A percentile compares a stretch with the other conserved stretches of the same genome.
These are phyloP conservation scores for Dichetophora obliterata DNA, from an alignment of 2,888 invertebrate species.

Conservation along the genomic window DNA sequence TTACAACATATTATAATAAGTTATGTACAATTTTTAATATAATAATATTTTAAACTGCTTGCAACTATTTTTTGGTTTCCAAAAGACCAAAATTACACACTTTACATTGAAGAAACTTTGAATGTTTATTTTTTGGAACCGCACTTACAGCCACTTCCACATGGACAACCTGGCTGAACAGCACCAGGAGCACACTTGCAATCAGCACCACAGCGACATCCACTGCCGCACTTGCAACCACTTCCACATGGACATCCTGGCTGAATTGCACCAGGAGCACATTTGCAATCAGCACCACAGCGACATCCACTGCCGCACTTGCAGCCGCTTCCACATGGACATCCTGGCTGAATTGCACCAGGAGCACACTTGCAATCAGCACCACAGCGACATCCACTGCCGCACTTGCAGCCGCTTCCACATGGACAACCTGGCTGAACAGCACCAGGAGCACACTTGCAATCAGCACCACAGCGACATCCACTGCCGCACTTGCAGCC, in stretches of 20 bases:
- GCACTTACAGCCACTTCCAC: conserved; percentile 23
- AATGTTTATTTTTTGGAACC: not conserved
- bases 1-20: too few species aligned
- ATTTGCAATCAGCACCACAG: conserved; percentile 41
- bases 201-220: too few species aligned
- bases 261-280: not conserved
- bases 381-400: too few species aligned
- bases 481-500: conserved; percentile 41
- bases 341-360: not conserved
- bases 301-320: conserved; percentile 34
- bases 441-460: not conserved
- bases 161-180: conserved; percentile 29
- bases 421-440: too few species aligned
- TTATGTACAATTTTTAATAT: too few species aligned
- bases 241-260: not conserved
- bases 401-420: too few species aligned
- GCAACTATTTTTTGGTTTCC: too few species aligned
- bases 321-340: conserved; percentile 34
- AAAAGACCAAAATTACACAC: too few species aligned
- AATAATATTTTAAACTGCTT: too few species aligned
- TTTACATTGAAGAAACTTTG: too few species aligned
- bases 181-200: conserved; percentile 25
- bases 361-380: too few species aligned
- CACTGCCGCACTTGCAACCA: conserved; percentile 5
- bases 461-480: conserved; percentile 30